Percentiles rank a stretch among this genome's conserved stretches.
phyloP scores from a whole-genome alignment of 2,113 vertebrate genomes.

The Microcebus ravelobensis region DNA sequence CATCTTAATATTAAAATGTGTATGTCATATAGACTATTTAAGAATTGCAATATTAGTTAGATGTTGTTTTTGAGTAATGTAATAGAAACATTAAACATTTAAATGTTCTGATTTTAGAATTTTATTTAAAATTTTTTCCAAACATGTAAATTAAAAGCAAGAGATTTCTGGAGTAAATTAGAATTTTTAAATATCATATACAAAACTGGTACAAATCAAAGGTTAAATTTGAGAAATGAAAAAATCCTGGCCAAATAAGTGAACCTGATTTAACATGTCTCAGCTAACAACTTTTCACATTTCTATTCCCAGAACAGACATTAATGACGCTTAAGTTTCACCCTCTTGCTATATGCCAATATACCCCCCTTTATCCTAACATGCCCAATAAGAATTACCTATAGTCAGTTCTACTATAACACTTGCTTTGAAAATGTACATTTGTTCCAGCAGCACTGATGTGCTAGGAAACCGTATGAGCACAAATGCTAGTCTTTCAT shows the following conservation, averaged over 20 bases:
- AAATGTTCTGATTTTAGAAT: neutral
- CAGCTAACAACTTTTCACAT: neutral
- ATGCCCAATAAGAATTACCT: neutral
- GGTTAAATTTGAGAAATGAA: neutral
- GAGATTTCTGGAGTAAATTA: neutral
- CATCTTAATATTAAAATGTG: neutral
- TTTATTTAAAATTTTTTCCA: neutral
- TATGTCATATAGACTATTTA: neutral
- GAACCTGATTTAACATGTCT: neutral
- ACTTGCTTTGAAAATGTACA: neutral
- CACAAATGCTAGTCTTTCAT: neutral
- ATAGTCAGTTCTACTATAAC: neutral
- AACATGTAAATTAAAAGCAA: neutral
- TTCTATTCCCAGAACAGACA: neutral
- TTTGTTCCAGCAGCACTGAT: neutral
- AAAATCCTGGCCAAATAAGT: neutral
- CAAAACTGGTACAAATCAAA: neutral
- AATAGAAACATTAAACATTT: neutral
- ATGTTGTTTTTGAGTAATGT: neutral
- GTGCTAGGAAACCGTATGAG: neutral
- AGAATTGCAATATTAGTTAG: neutral
- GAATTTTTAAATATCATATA: neutral
- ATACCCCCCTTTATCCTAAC: neutral
- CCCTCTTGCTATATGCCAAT: neutral
- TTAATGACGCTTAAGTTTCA: neutral